Conservation (phyloP, 2,888 invertebrate species). For the Magallana nippona region DNA sequence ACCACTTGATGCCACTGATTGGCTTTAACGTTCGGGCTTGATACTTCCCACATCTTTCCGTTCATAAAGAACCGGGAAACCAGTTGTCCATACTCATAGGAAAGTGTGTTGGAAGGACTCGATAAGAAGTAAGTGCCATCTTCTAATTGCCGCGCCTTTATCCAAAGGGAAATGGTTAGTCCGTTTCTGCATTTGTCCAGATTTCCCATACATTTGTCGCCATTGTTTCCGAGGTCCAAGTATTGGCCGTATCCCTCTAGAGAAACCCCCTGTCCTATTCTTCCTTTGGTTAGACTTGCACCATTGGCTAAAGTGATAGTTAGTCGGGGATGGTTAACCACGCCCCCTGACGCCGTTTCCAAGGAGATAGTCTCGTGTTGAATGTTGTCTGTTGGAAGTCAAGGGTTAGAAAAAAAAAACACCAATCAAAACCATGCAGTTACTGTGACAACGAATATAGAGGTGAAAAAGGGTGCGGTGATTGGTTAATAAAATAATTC, state of each 20-base stretch:
- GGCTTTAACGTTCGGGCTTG: conserved; percentile 59
- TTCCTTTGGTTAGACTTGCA: conserved; percentile 68
- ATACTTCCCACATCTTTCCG: conserved; percentile 70
- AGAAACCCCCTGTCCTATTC: conserved; percentile 71
- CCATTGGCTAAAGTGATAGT: conserved; percentile 73
- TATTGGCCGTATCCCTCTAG: conserved; percentile 71
- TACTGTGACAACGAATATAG: conserved; percentile 9
- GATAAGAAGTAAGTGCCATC: conserved; percentile 73
- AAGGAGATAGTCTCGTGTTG: conserved; percentile 76
- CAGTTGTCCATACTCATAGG: conserved; percentile 70
- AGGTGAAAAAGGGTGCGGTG: conserved; percentile 10
- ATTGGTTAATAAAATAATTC: conserved; percentile 6
- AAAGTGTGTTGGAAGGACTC: conserved; percentile 74
- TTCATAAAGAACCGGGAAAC: conserved; percentile 65
- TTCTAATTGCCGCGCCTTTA: conserved; percentile 65
- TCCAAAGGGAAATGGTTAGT: conserved; percentile 69
- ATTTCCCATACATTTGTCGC: conserved; percentile 72
- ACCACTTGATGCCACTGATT: conserved; percentile 75
- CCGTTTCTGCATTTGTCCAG: conserved; percentile 71
- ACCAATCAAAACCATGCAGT: conserved; percentile 45
- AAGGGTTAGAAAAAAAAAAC: conserved; percentile 45
- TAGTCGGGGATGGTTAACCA: conserved; percentile 72
- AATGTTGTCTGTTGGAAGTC: conserved; percentile 70
- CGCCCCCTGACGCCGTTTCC: conserved; percentile 69
- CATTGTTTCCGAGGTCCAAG: conserved; percentile 70